Conservation (phyloP, 2,888 invertebrate species). For the Embidobia sp. region DNA sequence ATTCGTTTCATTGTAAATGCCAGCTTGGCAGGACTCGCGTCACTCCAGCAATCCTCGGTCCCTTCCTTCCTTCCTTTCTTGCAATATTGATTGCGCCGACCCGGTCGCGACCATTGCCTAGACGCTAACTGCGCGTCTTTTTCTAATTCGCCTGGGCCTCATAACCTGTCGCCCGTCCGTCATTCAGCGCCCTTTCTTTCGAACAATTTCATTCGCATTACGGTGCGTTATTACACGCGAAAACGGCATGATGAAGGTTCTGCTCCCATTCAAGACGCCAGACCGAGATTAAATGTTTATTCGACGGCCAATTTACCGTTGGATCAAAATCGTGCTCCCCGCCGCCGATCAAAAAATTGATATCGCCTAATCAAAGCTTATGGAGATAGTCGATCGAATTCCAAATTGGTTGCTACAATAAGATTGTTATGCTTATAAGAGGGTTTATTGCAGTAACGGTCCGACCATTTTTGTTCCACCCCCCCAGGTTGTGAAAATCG, state of each 20-base stretch:
- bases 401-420: too few relatives aligned
- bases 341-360: too few relatives aligned
- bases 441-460: too few relatives aligned
- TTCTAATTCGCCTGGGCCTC: constrained; percentile 50
- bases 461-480: too few relatives aligned
- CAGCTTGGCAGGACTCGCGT: constrained; percentile 62
- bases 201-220: constrained; percentile 38
- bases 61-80: constrained; percentile 68
- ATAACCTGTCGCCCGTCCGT: too few relatives aligned
- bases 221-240: constrained; percentile 21
- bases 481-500: too few relatives aligned
- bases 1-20: constrained; percentile 75
- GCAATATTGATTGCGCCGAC: constrained; percentile 78
- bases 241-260: constrained; percentile 19
- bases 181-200: constrained; percentile 1
- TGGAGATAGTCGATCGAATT: too few relatives aligned
- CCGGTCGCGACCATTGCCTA: constrained; percentile 51
- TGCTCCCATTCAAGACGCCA: neutral
- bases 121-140: constrained; percentile 51
- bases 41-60: constrained; percentile 27
- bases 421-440: too few relatives aligned
- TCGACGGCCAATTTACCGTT: neutral
- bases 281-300: neutral
- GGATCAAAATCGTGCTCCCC: too few relatives aligned
- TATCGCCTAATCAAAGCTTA: too few relatives aligned